A percentile compares a stretch with the other conserved stretches of the same genome.
Evolutionary conservation across 1,140 invertebrate genomes (phyloP).

Genomic region (Diorhabda carinulata): DNA sequence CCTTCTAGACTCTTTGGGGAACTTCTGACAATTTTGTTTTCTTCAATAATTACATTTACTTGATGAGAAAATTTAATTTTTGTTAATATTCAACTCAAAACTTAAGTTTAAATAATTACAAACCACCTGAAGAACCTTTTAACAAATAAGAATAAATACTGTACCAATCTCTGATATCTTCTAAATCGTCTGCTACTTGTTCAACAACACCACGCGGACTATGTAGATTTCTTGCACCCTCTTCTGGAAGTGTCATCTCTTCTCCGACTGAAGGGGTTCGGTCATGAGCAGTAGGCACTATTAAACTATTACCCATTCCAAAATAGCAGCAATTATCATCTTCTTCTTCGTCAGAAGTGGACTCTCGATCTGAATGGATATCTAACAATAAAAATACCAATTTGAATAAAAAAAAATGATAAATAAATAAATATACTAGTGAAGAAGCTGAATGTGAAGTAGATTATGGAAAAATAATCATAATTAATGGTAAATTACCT

Average conservation of each 20-base stretch:
- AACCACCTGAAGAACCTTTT: too few species aligned
- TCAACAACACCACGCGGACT: too few species aligned
- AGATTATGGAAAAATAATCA: too few species aligned
- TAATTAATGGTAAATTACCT: neutral
- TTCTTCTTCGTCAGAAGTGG: slow-evolving; percentile 6
- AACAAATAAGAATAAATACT: too few species aligned
- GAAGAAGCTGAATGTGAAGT: neutral
- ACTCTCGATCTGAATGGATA: slow-evolving; percentile 4
- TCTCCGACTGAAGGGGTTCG: slow-evolving; percentile 8
- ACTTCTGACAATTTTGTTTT: too few species aligned
- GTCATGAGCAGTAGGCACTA: slow-evolving; percentile 9
- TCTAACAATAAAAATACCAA: neutral
- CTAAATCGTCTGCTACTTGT: too few species aligned
- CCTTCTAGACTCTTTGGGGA: too few species aligned
- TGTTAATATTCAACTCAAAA: too few species aligned
- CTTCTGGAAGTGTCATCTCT: slow-evolving; percentile 10
- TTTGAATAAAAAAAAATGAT: neutral
- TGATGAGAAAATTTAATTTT: too few species aligned
- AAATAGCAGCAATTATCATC: slow-evolving; percentile 2
- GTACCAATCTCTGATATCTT: too few species aligned
- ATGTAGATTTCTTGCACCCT: slow-evolving; percentile 7
- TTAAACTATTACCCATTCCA: slow-evolving; percentile 1
- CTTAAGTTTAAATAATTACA: too few species aligned
- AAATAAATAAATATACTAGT: neutral
- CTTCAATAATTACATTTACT: too few species aligned